Evolutionary conservation across 2,888 invertebrate genomes (phyloP), one percentile per base, ranked within the genome.

Genomic region (Apotomis capreana): DNA sequence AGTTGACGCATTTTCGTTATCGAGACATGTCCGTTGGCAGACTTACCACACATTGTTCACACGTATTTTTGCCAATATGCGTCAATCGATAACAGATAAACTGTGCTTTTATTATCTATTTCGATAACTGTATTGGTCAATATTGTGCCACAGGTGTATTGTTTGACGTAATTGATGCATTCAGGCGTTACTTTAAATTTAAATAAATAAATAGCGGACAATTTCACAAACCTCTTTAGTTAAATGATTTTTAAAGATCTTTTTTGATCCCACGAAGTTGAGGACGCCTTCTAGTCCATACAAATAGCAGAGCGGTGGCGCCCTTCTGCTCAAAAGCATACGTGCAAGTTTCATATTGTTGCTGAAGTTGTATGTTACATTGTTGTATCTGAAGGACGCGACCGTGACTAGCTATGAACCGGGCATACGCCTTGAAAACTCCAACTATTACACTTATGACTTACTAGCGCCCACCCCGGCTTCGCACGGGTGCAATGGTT

Each of bases 21-120:
- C 54, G 12, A 55, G 6, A 26, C 15, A 40, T 63, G 9, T 40
- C 36, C 40, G 2, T 52, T 26, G 5, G 13, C 36, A 9, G 36
- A 37, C 36, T 58, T 12, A 8, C 40, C 6, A 5, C 8, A 51
- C 54, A 55, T 12, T 57, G 44, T 46, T 57, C 55, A n/a, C 46
- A 9, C 26, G 44, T 55, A 15, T 55, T 57, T 65, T 65, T 9
- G 9, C 26, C 55, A 57, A 57, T 62, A 57, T 65, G n/a, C 65
- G 65, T 65, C 65, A 65, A 65, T 65, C 65, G 55, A 65, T 65
- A 64, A 4, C 1, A 63, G 65, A 65, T 65, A 65, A 40, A 65
- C 55, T 55, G 65, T 1, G 57, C 26, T 57, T 65, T 46, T 55
- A 65, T 57, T 65, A 65, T 26, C n/a, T 46, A 65, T 65, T 64